Base-by-base conservation (phyloP, 2,797 vertebrate genomes). In the Gadopsis marmoratus region DNA sequence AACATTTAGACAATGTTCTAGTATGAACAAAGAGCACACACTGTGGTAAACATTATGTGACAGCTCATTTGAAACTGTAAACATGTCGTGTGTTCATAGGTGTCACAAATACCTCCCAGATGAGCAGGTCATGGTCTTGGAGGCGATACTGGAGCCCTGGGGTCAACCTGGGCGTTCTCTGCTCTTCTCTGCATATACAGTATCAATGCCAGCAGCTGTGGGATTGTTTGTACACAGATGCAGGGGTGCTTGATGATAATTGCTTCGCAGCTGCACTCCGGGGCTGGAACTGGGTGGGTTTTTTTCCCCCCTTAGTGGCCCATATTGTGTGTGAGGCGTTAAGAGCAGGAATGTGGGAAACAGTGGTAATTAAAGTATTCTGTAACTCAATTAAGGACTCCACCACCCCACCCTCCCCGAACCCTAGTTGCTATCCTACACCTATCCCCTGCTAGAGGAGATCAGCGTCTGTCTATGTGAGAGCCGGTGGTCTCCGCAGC, bases 211-310 rank as follows among this genome's bases (percentile, higher is more conserved):
- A 89, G 93, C 94, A 95, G 95, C 94, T 95, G 94, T 87, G 89
- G 91, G 87, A 92, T 93, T 95, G 95, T 95, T 95, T 95, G 94
- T 95, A 95, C 94, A 95, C 95, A 95, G 93, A 95, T 95, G 94
- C 90, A 88, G 85, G 84, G 89, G 84, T 90, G 85, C 92, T 92
- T 93, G 88, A 94, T 94, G 92, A 92, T 95, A 95, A 95, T 94
- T 94, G 86, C 91, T 92, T 91, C 41, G 88, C 94, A 95, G 94
- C 94, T 95, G 95, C 93, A 84, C 92, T 93, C 79, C 54, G 74
- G 78, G 75, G 78, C 76, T 81, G 82, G 83, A 90, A 82, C 81
- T 71, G 85, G 76, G 63, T 84, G 69, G 4, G 31, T 53, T 83
- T 78, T 61, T 68, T 60, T 62, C 59, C 37, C 58, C 76, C 62